These are phyloP conservation scores for Phymanthus crucifer DNA, from an alignment of 92 coral and sea anemone genomes.

Conservation along the genomic window DNA sequence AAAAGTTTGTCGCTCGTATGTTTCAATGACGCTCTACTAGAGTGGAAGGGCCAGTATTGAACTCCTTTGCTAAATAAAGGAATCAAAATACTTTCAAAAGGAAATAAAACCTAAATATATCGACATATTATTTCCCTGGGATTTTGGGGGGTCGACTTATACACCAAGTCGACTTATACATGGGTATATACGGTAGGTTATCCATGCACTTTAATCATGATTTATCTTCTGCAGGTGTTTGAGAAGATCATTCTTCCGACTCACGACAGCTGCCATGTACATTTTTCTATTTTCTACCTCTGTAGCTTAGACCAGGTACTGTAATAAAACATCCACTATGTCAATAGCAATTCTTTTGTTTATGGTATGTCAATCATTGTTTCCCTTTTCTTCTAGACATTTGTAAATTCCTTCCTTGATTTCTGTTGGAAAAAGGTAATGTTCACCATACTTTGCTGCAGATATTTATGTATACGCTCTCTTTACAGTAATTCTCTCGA, in stretches of 20 bases:
- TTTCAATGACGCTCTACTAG: too few relatives aligned
- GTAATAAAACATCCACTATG: background rate
- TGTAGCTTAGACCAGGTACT: conserved; percentile 87
- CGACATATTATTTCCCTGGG: too few relatives aligned
- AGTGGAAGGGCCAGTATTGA: too few relatives aligned
- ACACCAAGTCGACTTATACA: too few relatives aligned
- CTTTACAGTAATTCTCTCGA: background rate
- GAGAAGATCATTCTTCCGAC: conserved; percentile 89
- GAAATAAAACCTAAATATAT: too few relatives aligned
- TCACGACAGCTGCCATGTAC: conserved; percentile 86
- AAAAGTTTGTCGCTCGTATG: too few relatives aligned
- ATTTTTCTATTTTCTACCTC: conserved; percentile 76
- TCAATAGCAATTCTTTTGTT: background rate
- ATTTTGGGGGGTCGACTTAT: too few relatives aligned
- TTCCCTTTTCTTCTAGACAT: conserved; percentile 37
- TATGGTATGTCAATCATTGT: background rate
- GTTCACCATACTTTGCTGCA: background rate
- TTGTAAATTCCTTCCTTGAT: conserved; percentile 79
- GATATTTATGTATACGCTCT: background rate
- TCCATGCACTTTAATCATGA: too few relatives aligned
- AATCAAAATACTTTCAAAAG: too few relatives aligned
- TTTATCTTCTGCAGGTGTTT: conserved; percentile 63
- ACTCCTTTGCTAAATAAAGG: too few relatives aligned
- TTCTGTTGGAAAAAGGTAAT: conserved; percentile 89
- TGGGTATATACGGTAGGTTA: too few relatives aligned